Conservation (phyloP, 2,113 vertebrate species). For the Phaetusa simplex region DNA sequence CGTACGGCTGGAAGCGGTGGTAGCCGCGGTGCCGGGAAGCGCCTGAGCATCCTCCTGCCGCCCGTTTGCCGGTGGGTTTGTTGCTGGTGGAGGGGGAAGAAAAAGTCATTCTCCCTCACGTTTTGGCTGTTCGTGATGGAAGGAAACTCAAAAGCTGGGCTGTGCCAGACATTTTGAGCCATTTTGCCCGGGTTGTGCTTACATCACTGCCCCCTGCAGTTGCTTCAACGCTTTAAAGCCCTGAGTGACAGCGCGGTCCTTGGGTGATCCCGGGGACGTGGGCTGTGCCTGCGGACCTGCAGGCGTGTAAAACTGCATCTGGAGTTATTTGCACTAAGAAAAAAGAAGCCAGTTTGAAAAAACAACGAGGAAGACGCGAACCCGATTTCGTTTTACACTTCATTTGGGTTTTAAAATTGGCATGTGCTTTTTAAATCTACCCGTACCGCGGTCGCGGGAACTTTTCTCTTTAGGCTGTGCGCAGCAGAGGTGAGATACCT, state of each 20-base stretch:
- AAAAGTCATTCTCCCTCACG: background rate
- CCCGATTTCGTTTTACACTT: background rate
- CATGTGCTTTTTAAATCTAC: conserved; percentile 18
- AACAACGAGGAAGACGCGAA: background rate
- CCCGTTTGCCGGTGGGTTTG: background rate
- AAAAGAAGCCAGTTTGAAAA: background rate
- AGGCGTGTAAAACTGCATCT: background rate
- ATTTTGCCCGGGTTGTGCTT: background rate
- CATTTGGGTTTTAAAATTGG: conserved; percentile 24
- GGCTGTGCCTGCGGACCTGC: background rate
- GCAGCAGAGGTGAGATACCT: background rate
- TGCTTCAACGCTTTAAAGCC: background rate
- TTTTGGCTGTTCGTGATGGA: background rate
- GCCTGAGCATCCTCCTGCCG: background rate
- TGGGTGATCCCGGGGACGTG: background rate
- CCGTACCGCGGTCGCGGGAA: background rate
- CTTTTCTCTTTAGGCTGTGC: background rate
- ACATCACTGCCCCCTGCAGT: background rate
- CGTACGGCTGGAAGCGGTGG: background rate
- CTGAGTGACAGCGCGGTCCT: background rate
- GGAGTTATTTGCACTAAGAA: conserved; percentile 58
- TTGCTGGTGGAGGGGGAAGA: background rate
- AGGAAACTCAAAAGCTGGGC: background rate
- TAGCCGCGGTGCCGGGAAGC: background rate
- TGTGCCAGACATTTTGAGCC: background rate